Base-by-base conservation (phyloP, 2,113 vertebrate genomes). In the Pogonocichla stellata region DNA sequence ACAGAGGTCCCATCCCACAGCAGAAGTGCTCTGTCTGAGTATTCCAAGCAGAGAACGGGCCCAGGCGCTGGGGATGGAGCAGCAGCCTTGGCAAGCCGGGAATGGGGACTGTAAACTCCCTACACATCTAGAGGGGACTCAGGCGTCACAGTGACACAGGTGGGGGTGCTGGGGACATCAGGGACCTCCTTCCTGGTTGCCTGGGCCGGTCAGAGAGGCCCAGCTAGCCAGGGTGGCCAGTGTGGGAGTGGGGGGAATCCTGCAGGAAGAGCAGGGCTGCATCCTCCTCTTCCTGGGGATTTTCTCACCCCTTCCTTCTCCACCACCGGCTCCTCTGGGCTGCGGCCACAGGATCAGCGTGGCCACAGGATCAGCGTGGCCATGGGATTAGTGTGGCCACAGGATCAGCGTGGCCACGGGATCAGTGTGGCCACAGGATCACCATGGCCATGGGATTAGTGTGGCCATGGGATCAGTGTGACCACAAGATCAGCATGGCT, bases 331-430 rank as follows among this genome's bases (percentile, higher is more conserved):
- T 66, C 25, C 14, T 36, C 74, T 16, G 0, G 16, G 36, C 50
- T 43, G 34, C 1, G 9, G 54, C 34, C 54, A 33, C 5, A 3
- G 16, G 28, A 19, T 15, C 23, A n/a, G 2, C 0, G 1, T 33
- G 34, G 6, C 13, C 1, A 0, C 2, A 14, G 31, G 51, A 10
- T 19, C 67, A 29, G 2, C 1, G 6, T 38, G 67, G 18, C 19
- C 1, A 1, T 8, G 34, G 25, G 14, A 19, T 33, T 17, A 38
- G 0, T 0, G 0, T 47, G n/a, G 14, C 5, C 1, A 0, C 1
- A 2, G 43, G 45, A 11, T 38, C 26, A 75, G 1, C 0, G 1
- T 33, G 22, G 5, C 26, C 0, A 0, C 8, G 14, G 20, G 72
- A 8, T 36, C 56, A 60, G 0, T 0, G 2, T 31, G 20, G 9